phyloP scores from a whole-genome alignment of 2,113 vertebrate species.

The Tachuris rubrigastra region DNA sequence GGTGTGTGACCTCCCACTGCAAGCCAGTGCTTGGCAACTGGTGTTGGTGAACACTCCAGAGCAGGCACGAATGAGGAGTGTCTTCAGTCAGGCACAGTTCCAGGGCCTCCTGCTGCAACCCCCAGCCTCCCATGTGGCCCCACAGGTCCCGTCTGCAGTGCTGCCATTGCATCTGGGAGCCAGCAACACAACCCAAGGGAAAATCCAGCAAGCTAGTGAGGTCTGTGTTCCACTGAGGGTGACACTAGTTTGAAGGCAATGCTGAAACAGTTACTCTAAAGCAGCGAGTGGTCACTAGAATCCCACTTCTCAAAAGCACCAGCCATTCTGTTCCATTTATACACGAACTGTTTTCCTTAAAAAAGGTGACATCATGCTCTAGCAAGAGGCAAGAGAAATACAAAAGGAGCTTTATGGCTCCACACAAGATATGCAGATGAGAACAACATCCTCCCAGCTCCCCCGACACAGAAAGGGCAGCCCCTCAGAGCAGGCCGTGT shows the following conservation, averaged over 20 bases:
- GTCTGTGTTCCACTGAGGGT: background rate
- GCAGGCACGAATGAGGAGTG: background rate
- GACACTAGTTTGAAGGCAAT: background rate
- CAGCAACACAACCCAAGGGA: background rate
- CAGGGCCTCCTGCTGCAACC: background rate
- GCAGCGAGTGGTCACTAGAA: background rate
- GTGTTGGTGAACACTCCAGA: background rate
- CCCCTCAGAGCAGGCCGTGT: conserved; percentile 24
- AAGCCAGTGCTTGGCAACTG: background rate
- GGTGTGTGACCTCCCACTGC: background rate
- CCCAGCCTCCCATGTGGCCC: background rate
- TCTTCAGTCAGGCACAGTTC: background rate
- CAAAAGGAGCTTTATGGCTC: conserved; percentile 58
- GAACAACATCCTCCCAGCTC: background rate
- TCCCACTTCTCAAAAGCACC: background rate
- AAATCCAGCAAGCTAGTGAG: background rate
- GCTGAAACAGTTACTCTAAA: background rate
- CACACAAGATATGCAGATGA: conserved; percentile 18
- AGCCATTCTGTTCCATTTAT: background rate
- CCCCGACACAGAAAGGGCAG: background rate
- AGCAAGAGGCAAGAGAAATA: conserved; percentile 49
- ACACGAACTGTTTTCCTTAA: conserved; percentile 1
- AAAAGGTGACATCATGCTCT: conserved; percentile 49
- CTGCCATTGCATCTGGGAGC: background rate
- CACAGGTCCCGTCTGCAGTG: background rate